Evolutionary conservation across 2,888 invertebrate genomes (phyloP), one percentile per base, ranked within the genome.

Genomic region (Eucera pruinosa): DNA sequence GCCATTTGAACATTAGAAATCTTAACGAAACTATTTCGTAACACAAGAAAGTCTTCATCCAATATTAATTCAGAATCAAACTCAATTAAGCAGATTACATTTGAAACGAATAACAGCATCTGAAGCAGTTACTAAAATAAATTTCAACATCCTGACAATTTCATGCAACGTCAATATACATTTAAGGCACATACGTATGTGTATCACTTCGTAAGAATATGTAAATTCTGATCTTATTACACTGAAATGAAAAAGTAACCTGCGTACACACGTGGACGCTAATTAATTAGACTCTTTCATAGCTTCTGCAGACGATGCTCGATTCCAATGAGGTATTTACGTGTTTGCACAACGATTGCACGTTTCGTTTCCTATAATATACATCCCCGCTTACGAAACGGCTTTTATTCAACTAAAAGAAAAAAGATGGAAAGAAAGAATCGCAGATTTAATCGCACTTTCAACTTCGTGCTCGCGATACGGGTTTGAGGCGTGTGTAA

Each of bases 361-460:
- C 39, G 27, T 55, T 18, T 30, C 30, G n/a, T 41, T 61, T 61
- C 30, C 48, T 55, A 54, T 15, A 52, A 48, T 47, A 25, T 20
- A 23, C 30, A 20, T 39, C 41, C n/a, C 13, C 47, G 18, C 61
- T 76, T 76, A 50, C 45, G 66, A 73, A 62, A 73, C 33, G 27
- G 11, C 23, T 25, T 62, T 60, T 54, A 54, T 47, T 54, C 39
- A 36, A 61, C 3, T 11, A 23, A 33, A 18, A 48, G 5, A 18
- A 13, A 20, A 39, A 39, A 43, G 47, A 27, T 11, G 1, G n/a
- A 1, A 13, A 25, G 13, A 47, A 58, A 13, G 13, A 47, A 45
- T 54, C 20, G n/a, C n/a, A 47, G 71, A 79, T 72, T 79, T 64
- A 58, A 82, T 75, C 79, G 71, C 68, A 47, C 75, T 66, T 73